Conservation (phyloP, 2,113 vertebrate genomes). For the Pleuronectes platessa region DNA sequence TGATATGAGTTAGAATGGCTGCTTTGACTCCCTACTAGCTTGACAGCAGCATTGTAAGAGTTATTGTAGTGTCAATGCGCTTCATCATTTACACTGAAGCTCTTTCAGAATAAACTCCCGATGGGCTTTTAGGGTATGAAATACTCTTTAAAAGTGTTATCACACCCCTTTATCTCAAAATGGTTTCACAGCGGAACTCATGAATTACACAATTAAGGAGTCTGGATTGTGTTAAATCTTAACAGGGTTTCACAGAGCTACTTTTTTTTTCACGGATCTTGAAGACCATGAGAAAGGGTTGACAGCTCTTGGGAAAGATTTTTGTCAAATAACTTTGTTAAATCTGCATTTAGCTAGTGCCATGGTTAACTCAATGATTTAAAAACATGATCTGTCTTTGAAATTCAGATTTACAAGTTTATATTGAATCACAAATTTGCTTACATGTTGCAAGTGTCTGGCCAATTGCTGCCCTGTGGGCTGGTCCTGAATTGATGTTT, state of each 20-base stretch:
- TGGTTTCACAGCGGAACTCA: neutral
- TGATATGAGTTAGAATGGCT: slow-evolving; percentile 63
- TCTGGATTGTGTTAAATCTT: neutral
- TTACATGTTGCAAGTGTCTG: too few species aligned
- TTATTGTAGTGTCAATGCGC: slow-evolving; percentile 51
- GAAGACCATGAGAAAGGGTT: too few species aligned
- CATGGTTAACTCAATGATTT: neutral
- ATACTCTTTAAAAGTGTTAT: neutral
- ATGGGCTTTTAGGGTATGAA: slow-evolving; percentile 27
- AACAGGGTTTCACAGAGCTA: too few species aligned
- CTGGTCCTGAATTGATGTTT: too few species aligned
- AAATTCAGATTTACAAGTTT: neutral
- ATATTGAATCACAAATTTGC: too few species aligned
- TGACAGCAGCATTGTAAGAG: slow-evolving; percentile 47
- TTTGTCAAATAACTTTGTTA: too few species aligned
- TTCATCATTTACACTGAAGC: slow-evolving; percentile 25
- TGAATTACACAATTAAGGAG: neutral
- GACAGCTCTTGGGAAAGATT: too few species aligned
- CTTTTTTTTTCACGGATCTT: too few species aligned
- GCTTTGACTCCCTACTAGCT: slow-evolving; percentile 70
- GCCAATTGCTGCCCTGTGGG: too few species aligned
- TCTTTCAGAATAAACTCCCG: slow-evolving; percentile 9
- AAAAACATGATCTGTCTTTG: neutral
- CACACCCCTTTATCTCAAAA: neutral
- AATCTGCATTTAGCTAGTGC: too few species aligned